These are phyloP conservation scores for Pipistrellus kuhlii DNA, from an alignment of 2,797 vertebrate species.

Conservation along the genomic window DNA sequence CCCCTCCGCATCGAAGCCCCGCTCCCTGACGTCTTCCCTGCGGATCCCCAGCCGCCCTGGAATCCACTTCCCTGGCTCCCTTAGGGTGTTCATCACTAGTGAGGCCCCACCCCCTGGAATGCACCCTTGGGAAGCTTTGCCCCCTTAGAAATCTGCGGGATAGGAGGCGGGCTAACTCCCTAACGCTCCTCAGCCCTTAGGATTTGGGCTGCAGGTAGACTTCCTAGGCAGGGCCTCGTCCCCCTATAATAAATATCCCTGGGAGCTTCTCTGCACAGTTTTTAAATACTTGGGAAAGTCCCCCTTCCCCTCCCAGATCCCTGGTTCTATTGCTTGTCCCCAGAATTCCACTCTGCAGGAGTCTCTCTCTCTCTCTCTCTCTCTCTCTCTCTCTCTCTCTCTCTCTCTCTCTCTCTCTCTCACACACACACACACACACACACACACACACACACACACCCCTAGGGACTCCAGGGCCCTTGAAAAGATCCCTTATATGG, in stretches of 20 bases:
- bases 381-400: no score
- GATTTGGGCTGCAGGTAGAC: background rate
- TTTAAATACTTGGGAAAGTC: background rate
- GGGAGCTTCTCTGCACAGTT: background rate
- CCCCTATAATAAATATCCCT: background rate
- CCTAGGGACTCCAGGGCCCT: background rate
- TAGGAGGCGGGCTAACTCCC: background rate
- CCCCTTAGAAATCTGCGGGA: background rate
- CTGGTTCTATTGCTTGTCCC: background rate
- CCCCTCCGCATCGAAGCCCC: no score
- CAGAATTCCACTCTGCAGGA: background rate
- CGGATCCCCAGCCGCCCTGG: background rate
- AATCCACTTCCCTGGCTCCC: background rate
- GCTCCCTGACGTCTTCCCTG: background rate
- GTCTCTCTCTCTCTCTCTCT: no score
- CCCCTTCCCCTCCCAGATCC: background rate
- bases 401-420: no score
- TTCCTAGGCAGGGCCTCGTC: background rate
- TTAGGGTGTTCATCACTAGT: background rate
- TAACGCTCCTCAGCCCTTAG: background rate
- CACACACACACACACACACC: fast-evolving
- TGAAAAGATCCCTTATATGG: background rate
- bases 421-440: background rate
- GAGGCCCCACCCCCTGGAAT: background rate
- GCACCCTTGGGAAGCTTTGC: background rate